These are phyloP conservation scores for Siniperca scherzeri DNA, from an alignment of 2,797 vertebrate genomes.

Conservation along the genomic window DNA sequence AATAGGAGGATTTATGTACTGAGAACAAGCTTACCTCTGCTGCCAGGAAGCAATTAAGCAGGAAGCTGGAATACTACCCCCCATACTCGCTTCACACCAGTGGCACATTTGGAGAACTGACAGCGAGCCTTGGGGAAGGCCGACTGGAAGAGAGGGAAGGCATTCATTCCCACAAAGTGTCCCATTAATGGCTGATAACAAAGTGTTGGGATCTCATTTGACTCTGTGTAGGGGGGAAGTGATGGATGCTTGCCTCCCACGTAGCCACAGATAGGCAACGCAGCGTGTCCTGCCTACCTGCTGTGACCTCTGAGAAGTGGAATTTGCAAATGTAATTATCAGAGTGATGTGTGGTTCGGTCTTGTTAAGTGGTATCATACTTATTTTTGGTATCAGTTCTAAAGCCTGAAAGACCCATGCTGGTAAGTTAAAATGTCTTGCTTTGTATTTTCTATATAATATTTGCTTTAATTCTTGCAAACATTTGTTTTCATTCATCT, in stretches of 20 bases:
- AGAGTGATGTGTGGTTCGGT: neutral
- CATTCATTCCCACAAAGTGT: slow-evolving; percentile 63
- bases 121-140: slow-evolving; percentile 52
- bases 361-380: neutral
- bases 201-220: slow-evolving; percentile 58
- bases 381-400: neutral
- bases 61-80: slow-evolving; percentile 61
- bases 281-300: slow-evolving; percentile 3
- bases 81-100: slow-evolving; percentile 38
- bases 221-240: slow-evolving; percentile 38
- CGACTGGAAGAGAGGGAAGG: slow-evolving; percentile 35
- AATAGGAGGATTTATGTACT: slow-evolving; percentile 80
- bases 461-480: neutral
- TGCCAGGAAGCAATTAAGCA: slow-evolving; percentile 84
- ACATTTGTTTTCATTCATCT: neutral
- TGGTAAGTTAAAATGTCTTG: neutral
- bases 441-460: neutral
- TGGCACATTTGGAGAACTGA: slow-evolving; percentile 54
- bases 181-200: slow-evolving; percentile 69
- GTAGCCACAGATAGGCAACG: slow-evolving; percentile 25
- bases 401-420: neutral
- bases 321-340: slow-evolving; percentile 26
- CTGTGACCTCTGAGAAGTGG: slow-evolving; percentile 32
- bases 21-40: slow-evolving; percentile 71
- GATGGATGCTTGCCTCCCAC: slow-evolving; percentile 36